A percentile compares a stretch with the other conserved stretches of the same genome.
These are phyloP conservation scores for Colius striatus DNA, from an alignment of 2,113 vertebrate species.

Conservation along the genomic window DNA sequence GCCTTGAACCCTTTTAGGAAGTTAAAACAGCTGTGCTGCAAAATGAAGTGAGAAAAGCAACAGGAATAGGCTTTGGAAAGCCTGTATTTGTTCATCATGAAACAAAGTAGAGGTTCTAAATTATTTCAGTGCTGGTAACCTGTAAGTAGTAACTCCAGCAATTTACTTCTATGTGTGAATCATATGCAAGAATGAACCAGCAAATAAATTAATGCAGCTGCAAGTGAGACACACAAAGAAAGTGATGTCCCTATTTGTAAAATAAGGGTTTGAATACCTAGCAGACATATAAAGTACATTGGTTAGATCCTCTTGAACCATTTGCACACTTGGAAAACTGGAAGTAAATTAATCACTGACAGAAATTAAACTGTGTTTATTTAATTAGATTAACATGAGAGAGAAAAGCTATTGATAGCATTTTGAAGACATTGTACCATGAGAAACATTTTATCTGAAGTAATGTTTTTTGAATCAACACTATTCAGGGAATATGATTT, in stretches of 20 bases:
- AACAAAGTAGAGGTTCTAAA: not conserved
- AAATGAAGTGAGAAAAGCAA: constrained; percentile 49
- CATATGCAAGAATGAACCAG: not conserved
- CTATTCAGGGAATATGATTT: not conserved
- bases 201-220: not conserved
- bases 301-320: not conserved
- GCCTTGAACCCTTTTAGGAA: constrained; percentile 34
- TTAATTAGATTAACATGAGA: not conserved
- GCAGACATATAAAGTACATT: not conserved
- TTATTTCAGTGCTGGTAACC: constrained; percentile 31
- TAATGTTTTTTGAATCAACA: not conserved
- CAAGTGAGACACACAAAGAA: not conserved
- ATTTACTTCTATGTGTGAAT: not conserved
- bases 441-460: not conserved
- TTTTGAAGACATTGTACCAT: not conserved
- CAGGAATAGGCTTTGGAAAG: not conserved
- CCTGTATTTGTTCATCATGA: not conserved
- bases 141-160: not conserved
- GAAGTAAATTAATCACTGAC: not conserved
- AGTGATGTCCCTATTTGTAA: not conserved
- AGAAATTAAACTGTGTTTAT: not conserved
- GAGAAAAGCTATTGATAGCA: not conserved
- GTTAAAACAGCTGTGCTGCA: constrained; percentile 54
- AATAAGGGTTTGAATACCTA: not conserved
- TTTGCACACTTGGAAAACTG: not conserved